Conservation (phyloP, 2,113 vertebrate species). For the Semnornis frantzii region DNA sequence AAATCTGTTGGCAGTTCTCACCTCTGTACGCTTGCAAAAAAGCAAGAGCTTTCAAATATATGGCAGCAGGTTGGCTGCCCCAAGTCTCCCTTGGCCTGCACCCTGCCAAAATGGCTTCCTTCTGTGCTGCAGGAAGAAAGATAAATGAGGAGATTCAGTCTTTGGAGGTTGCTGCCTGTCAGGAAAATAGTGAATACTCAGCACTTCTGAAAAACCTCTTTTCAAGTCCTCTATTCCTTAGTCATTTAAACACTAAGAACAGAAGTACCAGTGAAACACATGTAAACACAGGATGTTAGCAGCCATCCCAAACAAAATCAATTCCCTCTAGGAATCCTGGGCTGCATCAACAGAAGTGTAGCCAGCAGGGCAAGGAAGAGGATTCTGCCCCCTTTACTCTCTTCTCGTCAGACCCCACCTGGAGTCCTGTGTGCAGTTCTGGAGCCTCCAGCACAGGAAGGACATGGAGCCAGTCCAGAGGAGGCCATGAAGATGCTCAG, state of each 20-base stretch:
- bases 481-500: too few relatives aligned
- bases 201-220: not conserved
- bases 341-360: too few relatives aligned
- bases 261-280: not conserved
- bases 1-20: not conserved
- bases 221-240: not conserved
- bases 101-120: not conserved
- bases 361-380: too few relatives aligned
- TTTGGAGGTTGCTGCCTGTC: not conserved
- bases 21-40: not conserved
- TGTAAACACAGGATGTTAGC: not conserved
- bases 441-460: too few relatives aligned
- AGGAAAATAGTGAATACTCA: not conserved
- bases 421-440: too few relatives aligned
- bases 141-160: not conserved
- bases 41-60: not conserved
- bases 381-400: too few relatives aligned
- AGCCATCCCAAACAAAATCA: not conserved
- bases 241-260: not conserved
- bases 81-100: not conserved
- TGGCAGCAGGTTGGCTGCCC: not conserved
- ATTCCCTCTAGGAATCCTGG: not conserved
- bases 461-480: too few relatives aligned
- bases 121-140: not conserved
- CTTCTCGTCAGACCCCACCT: too few relatives aligned